Evolutionary conservation across 2,113 vertebrate species (phyloP).

Genomic region (Perognathus longimembris): DNA sequence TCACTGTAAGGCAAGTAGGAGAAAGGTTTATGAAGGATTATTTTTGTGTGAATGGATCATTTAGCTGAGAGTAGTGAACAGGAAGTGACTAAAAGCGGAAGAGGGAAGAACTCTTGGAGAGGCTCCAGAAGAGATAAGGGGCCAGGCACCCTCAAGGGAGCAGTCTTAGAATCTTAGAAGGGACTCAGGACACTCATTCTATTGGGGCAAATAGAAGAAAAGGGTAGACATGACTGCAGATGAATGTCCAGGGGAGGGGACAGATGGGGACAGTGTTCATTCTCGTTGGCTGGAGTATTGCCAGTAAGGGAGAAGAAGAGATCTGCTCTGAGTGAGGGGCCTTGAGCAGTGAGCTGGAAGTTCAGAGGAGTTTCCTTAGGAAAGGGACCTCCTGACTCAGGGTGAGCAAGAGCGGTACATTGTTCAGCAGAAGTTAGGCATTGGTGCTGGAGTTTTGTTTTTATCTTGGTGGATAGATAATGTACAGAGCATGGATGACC

Average conservation of each 20-base stretch:
- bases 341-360: background rate
- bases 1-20: background rate
- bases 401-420: background rate
- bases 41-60: background rate
- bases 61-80: background rate
- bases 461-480: background rate
- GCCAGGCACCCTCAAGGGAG: background rate
- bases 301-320: background rate
- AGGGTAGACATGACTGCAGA: background rate
- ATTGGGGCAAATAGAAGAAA: background rate
- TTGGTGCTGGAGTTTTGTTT: background rate
- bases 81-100: slow-evolving; percentile 14
- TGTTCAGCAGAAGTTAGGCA: background rate
- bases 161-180: background rate
- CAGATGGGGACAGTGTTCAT: background rate
- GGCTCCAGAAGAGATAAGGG: background rate
- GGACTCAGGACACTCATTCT: background rate
- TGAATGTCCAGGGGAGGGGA: background rate
- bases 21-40: background rate
- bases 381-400: background rate
- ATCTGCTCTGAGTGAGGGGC: background rate
- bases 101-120: background rate
- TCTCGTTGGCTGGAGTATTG: background rate
- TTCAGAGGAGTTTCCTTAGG: background rate
- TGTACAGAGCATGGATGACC: background rate